phyloP scores from a whole-genome alignment of 2,888 invertebrate genomes.

The Biston stratarius region DNA sequence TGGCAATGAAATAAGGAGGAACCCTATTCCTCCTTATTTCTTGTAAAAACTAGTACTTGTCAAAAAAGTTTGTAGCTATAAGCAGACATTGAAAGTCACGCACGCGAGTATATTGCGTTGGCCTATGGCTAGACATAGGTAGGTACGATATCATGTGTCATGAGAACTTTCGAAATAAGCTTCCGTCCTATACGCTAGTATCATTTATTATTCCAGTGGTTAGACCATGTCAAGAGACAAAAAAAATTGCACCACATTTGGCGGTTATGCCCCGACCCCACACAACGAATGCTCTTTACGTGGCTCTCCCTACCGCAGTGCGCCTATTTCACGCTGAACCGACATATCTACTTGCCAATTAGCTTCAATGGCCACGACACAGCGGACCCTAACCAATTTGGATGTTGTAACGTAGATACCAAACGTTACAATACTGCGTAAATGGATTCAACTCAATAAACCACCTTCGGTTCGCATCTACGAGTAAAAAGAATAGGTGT shows the following conservation, averaged over 20 bases:
- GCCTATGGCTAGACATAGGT: not conserved
- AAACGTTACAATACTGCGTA: slow-evolving; percentile 1
- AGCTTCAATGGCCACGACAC: slow-evolving; percentile 79
- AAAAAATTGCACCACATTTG: slow-evolving; percentile 8
- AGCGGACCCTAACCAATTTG: slow-evolving; percentile 64
- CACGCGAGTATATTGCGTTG: not conserved
- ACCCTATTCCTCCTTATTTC: slow-evolving; percentile 1
- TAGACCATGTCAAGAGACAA: not conserved
- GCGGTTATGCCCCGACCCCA: slow-evolving; percentile 13
- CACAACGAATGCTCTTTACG: slow-evolving; percentile 39
- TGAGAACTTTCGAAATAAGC: not conserved
- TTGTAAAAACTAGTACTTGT: not conserved
- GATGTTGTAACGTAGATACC: slow-evolving; percentile 28
- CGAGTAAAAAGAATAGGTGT: not conserved
- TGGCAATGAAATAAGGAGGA: no score
- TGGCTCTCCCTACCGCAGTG: slow-evolving; percentile 51
- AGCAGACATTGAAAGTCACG: not conserved
- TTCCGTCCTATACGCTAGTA: slow-evolving; percentile 11
- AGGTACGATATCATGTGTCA: not conserved
- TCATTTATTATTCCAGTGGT: slow-evolving; percentile 1
- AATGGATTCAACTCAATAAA: not conserved
- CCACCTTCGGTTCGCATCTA: not conserved
- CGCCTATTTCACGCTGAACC: slow-evolving; percentile 58
- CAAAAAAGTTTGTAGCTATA: not conserved
- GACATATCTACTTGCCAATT: slow-evolving; percentile 64